Base-by-base conservation (phyloP, 2,888 invertebrate species). In the Pollenia griseotomentosa region DNA sequence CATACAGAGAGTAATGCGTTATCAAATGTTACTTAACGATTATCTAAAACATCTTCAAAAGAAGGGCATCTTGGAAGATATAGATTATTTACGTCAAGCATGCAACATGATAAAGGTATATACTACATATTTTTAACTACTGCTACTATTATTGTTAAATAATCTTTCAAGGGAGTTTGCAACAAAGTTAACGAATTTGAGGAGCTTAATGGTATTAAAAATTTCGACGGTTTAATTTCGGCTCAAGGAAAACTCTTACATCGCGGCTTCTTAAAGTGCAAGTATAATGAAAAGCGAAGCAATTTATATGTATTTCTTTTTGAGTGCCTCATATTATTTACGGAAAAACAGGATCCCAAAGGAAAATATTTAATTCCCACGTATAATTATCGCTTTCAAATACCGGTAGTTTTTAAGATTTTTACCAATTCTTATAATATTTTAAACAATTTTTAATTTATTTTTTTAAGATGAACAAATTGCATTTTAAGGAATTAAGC, bases 281-380 rank as follows among this genome's bases (percentile, higher is more conserved):
- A 48, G 0, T 74, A 81, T 48, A 33, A 74, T 23, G 77, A 68
- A 14, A 84, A 63, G 57, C 68, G 46, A 12, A 48, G 48, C 2
- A 68, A 68, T n/a, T 61, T 74, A 10, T 74, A 87, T 59, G 84
- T 74, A 1, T 87, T 87, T 42, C 68, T 87, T 2, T 87, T 84
- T 23, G 74, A 78, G 10, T 57, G 63, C 5, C 11, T 78, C 14
- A 70, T 87, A 7, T n/a, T 87, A n/a, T 87, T 87, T 65, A 87
- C 87, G 46, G 68, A 81, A 33, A 68, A 73, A 65, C 19, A 68
- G n/a, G 51, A 59, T 2, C 8, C 61, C 7, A 73, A 70, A 63
- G 42, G 23, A 2, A 86, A 83, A 48, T 81, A 48, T 81, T 16
- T 12, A 6, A 74, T 11, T 33, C 57, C 79, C 0, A 74, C 77